A percentile compares a stretch with the other conserved stretches of the same genome.
Evolutionary conservation across 2,888 invertebrate genomes (phyloP).

Genomic region (Camptogramma bilineatum): DNA sequence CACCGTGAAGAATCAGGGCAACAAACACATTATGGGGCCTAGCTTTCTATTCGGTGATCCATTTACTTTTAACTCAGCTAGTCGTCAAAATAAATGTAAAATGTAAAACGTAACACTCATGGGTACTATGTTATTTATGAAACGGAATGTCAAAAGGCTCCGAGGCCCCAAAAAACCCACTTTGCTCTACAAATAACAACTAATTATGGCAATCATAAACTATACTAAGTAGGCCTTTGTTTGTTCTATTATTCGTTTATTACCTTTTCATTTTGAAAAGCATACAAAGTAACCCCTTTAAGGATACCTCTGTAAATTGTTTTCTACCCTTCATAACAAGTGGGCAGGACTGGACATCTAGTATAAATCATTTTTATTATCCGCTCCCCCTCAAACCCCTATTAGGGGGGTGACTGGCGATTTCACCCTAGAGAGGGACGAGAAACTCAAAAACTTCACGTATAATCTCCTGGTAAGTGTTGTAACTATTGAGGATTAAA

Average conservation of each 20-base stretch:
- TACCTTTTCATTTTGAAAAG: conserved; percentile 32
- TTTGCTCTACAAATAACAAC: conserved; percentile 6
- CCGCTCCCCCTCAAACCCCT: conserved; percentile 58
- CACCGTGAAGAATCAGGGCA: too few species aligned
- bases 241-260: conserved; percentile 20
- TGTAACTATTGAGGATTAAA: background rate
- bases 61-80: too few species aligned
- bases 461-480: conserved; percentile 64
- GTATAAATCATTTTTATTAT: conserved; percentile 84
- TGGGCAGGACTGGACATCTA: conserved; percentile 71
- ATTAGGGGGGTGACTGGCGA: conserved; percentile 67
- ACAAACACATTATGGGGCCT: too few species aligned
- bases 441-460: conserved; percentile 71
- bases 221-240: conserved; percentile 14
- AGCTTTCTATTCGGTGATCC: too few species aligned
- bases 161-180: background rate
- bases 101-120: background rate
- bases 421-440: conserved; percentile 58
- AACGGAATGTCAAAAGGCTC: background rate
- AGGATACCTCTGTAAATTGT: conserved; percentile 74
- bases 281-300: conserved; percentile 54
- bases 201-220: conserved; percentile 21
- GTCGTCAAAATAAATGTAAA: too few species aligned
- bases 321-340: conserved; percentile 76
- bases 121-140: background rate